A percentile compares a stretch with the other conserved stretches of the same genome.
These are phyloP conservation scores for Penaeus japonicus DNA, from an alignment of 1,140 invertebrate genomes.

Conservation along the genomic window DNA sequence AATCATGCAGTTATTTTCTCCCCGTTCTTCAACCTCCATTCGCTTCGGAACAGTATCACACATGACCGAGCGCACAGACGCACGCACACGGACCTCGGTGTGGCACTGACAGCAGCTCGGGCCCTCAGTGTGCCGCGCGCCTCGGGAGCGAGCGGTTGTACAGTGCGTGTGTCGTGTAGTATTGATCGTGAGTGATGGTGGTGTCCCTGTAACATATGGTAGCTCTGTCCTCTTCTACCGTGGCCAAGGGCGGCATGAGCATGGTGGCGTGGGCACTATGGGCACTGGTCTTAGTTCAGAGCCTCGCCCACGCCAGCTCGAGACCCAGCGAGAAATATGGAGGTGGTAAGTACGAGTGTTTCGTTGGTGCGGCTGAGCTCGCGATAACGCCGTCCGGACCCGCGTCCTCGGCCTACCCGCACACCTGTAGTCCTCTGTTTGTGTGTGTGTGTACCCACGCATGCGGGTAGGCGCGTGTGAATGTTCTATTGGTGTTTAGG, in stretches of 20 bases:
- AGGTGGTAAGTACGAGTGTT: constrained; percentile 32
- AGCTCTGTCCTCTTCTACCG: constrained; percentile 42
- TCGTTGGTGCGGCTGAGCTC: no score
- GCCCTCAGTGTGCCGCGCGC: constrained; percentile 43
- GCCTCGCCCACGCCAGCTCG: constrained; percentile 2
- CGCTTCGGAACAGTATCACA: background rate
- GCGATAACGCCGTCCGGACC: no score
- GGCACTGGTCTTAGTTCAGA: constrained; percentile 1
- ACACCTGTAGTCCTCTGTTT: no score
- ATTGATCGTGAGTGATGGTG: constrained; percentile 49
- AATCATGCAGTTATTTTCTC: background rate
- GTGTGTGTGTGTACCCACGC: no score
- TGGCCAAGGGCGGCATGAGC: constrained; percentile 34
- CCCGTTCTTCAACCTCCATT: background rate
- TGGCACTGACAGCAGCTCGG: constrained; percentile 14
- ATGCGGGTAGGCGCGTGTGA: no score
- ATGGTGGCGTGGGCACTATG: constrained; percentile 41
- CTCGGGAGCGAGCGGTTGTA: constrained; percentile 18
- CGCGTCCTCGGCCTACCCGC: no score
- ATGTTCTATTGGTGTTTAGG: no score
- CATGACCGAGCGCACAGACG: background rate
- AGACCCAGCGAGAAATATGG: constrained; percentile 19
- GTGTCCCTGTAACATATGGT: constrained; percentile 50
- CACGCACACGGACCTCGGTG: constrained; percentile 25
- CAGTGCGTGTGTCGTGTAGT: constrained; percentile 27